These are phyloP conservation scores for Heliocidaris tuberculata DNA, from an alignment of 35 echinoderm and acorn worm genomes.

Conservation along the genomic window DNA sequence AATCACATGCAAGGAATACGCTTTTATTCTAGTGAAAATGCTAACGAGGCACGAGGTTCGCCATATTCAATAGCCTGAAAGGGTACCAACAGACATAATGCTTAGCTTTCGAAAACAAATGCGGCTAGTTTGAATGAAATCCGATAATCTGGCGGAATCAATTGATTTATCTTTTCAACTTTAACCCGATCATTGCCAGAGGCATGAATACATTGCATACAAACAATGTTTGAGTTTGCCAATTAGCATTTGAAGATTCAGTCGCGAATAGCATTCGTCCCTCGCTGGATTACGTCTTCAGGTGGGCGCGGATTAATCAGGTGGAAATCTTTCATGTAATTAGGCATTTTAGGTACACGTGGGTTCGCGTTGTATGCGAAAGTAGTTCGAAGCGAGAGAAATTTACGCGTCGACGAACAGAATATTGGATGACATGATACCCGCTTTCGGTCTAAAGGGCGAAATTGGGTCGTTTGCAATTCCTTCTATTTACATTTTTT, in stretches of 20 bases:
- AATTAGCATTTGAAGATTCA: slow-evolving; percentile 12
- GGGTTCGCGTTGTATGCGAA: background rate
- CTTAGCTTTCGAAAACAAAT: slow-evolving; percentile 6
- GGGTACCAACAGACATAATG: background rate
- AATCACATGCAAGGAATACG: too few species aligned
- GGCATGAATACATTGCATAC: slow-evolving; percentile 6
- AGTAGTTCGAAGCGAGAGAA: background rate
- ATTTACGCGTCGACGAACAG: background rate
- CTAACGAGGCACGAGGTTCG: background rate
- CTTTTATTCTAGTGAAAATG: background rate
- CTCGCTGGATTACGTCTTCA: background rate
- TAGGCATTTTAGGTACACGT: slow-evolving; percentile 9
- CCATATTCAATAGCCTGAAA: background rate
- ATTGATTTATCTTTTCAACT: slow-evolving; percentile 19
- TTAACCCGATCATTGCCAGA: background rate
- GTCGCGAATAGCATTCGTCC: background rate
- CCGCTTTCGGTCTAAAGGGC: background rate
- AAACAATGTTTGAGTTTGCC: background rate
- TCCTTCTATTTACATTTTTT: background rate
- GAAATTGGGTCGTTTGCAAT: background rate
- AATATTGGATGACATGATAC: background rate
- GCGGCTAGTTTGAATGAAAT: slow-evolving; percentile 10
- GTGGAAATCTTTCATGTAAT: slow-evolving; percentile 17
- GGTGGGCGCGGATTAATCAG: background rate
- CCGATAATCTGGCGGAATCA: background rate